phyloP scores from a whole-genome alignment of 2,888 invertebrate genomes.

The Pycnomerus fuliginosus region DNA sequence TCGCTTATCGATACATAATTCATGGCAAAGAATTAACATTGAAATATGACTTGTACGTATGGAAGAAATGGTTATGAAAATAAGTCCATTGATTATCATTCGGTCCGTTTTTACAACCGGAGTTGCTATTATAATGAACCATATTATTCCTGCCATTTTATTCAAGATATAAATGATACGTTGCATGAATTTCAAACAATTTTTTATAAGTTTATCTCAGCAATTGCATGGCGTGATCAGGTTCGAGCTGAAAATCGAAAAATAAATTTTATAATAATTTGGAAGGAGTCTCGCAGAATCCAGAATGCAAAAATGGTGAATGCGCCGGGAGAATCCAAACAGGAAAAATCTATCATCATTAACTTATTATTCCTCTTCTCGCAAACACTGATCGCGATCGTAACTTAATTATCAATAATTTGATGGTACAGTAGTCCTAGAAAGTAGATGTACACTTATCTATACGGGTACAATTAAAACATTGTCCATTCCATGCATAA shows the following conservation, averaged over 20 bases:
- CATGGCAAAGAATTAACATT: constrained; percentile 3
- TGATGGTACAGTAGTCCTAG: too few species aligned
- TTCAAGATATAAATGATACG: constrained; percentile 4
- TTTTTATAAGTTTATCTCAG: too few species aligned
- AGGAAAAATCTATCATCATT: too few species aligned
- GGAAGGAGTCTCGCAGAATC: too few species aligned
- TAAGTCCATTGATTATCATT: constrained; percentile 8
- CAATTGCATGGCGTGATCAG: too few species aligned
- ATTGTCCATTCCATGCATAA: constrained; percentile 19
- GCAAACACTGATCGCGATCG: too few species aligned
- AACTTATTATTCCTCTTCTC: too few species aligned
- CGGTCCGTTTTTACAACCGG: constrained; percentile 8
- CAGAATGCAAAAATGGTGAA: too few species aligned
- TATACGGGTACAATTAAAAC: constrained; percentile 1
- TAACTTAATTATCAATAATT: too few species aligned
- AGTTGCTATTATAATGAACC: constrained; percentile 4
- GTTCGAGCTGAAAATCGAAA: too few species aligned
- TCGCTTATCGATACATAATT: not conserved
- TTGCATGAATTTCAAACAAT: constrained; percentile 5
- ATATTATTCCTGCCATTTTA: constrained; percentile 8
- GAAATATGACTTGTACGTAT: constrained; percentile 5
- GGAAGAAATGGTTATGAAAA: constrained; percentile 10
- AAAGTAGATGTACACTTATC: not conserved
- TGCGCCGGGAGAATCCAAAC: too few species aligned
- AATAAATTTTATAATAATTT: too few species aligned